phyloP scores from a whole-genome alignment of 2,797 vertebrate genomes.

The Pelodytes ibericus region DNA sequence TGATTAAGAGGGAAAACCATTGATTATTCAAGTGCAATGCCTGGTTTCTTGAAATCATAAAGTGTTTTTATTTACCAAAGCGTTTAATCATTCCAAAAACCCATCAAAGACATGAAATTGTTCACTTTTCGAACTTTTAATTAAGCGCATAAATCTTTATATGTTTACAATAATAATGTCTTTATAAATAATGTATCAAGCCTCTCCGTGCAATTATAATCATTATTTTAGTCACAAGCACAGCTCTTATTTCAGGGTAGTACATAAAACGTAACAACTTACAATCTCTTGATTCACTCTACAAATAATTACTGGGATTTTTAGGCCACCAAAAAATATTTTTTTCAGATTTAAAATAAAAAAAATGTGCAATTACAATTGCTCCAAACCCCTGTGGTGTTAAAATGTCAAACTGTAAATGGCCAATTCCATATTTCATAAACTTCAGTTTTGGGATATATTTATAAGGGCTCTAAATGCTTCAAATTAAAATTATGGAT shows the following conservation, averaged over 20 bases:
- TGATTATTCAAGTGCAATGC: neutral
- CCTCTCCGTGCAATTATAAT: constrained; percentile 9
- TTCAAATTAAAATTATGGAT: too few species aligned
- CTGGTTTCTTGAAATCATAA: constrained; percentile 3
- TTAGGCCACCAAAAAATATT: too few species aligned
- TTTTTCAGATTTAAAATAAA: too few species aligned
- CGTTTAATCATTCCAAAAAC: neutral
- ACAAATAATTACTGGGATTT: constrained; percentile 11
- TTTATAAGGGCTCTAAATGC: too few species aligned
- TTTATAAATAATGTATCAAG: constrained; percentile 23
- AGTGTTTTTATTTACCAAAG: neutral
- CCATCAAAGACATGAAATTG: constrained; percentile 3
- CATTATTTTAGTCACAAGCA: constrained; percentile 27
- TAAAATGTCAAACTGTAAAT: too few species aligned
- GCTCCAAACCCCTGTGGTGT: constrained; percentile 18
- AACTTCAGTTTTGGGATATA: too few species aligned
- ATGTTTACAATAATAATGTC: neutral
- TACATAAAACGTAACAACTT: constrained; percentile 6
- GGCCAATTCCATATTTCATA: too few species aligned
- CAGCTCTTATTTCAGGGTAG: constrained; percentile 3
- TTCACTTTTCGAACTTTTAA: constrained; percentile 2
- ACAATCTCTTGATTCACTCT: neutral
- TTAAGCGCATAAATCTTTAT: neutral
- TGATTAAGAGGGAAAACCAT: neutral
- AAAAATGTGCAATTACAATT: neutral